These are phyloP conservation scores for Eriosoma lanigerum DNA, from an alignment of 1,140 invertebrate genomes.

Conservation along the genomic window DNA sequence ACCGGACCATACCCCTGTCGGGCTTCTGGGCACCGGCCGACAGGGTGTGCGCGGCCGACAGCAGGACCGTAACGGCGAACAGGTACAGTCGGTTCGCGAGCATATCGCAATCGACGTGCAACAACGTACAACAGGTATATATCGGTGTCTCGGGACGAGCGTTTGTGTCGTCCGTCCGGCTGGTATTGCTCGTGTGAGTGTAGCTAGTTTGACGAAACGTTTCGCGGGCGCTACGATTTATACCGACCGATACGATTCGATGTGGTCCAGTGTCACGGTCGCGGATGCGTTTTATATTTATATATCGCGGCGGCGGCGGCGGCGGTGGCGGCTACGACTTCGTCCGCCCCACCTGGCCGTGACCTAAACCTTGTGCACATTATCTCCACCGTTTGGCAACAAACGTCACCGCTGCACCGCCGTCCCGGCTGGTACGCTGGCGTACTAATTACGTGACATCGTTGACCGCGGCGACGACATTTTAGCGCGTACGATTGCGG, in stretches of 20 bases:
- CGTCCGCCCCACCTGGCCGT: conserved; percentile 9
- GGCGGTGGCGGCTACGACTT: neutral
- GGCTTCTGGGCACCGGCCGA: neutral
- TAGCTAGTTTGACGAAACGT: conserved; percentile 8
- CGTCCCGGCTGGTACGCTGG: neutral
- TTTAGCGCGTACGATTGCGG: neutral
- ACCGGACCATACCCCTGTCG: conserved; percentile 27
- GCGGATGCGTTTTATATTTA: conserved; percentile 46
- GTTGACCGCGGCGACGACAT: neutral
- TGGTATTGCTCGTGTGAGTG: neutral
- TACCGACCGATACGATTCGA: conserved; percentile 40
- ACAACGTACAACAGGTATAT: neutral
- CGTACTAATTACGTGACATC: conserved; percentile 43
- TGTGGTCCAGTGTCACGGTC: conserved; percentile 51
- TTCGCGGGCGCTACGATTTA: neutral
- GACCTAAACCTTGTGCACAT: conserved; percentile 35
- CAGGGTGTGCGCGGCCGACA: neutral
- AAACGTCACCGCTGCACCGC: neutral
- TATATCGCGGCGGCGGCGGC: conserved; percentile 5
- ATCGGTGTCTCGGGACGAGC: neutral
- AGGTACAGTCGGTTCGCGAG: neutral
- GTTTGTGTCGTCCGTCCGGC: neutral
- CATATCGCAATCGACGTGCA: neutral
- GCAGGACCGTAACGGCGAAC: neutral
- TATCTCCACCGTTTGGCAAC: conserved; percentile 7